Evolutionary conservation across 1,140 invertebrate genomes (phyloP), one percentile per base, ranked within the genome.

Genomic region (Dermatophagoides farinae): DNA sequence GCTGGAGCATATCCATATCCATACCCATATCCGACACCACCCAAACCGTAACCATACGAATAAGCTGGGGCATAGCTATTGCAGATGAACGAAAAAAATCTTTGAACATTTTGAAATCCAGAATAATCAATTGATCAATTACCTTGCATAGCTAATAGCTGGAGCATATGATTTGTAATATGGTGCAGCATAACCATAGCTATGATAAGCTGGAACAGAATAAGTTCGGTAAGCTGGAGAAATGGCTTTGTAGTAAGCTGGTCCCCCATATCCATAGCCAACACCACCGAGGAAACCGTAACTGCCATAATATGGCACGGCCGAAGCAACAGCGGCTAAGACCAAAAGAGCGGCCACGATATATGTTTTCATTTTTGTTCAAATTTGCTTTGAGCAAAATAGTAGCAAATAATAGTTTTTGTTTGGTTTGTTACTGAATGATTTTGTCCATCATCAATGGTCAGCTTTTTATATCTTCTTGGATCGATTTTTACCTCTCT

Each of bases 291-390:
- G 8, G 2, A 31, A 31, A 20, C 57, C 52, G 16, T 59, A 59
- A 16, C 57, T 38, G 20, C 57, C 57, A 54, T 59, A 59, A 14
- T 18, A 37, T 16, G 18, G 20, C 31, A 58, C 52, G 16, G 57
- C 57, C 44, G 57, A 59, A 23, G 57, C 57, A 41, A 23, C 57
- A 23, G 57, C 54, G 57, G 57, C 57, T 18, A 59, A 37, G 57
- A 60, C 25, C 4, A 59, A 38, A 38, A 59, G 1, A 25, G 25
- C 53, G 18, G 57, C 57, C 4, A 59, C 12, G 6, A 59, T 59
- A 23, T 4, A 31, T n/a, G 50, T 20, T 23, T 59, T 59, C 57
- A 59, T 59, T 59, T 46, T 59, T 59, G 59, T 5, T 5, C 51
- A 58, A 58, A 23, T 14, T 59, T 31, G 57, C 47, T 50, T 59